A percentile compares a stretch with the other conserved stretches of the same genome.
Evolutionary conservation across 2,888 invertebrate species (phyloP).

Genomic region (Lathronympha strigana): DNA sequence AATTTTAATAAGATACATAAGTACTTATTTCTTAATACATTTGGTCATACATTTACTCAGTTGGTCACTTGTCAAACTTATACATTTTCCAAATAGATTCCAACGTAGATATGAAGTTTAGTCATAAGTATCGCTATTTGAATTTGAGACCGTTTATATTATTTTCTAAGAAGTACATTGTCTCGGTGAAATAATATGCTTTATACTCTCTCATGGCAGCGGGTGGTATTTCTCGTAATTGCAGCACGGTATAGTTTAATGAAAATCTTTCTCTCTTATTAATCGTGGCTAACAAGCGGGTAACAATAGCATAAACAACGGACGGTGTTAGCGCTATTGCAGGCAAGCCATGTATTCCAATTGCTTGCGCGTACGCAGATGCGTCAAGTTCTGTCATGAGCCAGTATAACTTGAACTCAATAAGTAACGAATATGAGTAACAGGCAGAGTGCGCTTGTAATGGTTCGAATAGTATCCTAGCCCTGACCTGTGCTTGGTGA

Average conservation of each 20-base stretch:
- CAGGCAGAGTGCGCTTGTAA: background rate
- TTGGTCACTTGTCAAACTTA: too few relatives aligned
- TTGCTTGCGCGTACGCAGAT: background rate
- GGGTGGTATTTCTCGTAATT: background rate
- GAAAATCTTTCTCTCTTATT: constrained; percentile 22
- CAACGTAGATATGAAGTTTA: too few relatives aligned
- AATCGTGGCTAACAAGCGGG: constrained; percentile 20
- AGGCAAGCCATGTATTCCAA: background rate
- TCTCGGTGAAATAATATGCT: background rate
- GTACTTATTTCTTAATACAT: too few relatives aligned
- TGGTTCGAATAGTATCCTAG: too few relatives aligned
- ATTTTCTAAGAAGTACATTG: too few relatives aligned
- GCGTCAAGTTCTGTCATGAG: background rate
- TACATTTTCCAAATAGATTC: too few relatives aligned
- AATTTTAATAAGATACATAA: too few relatives aligned
- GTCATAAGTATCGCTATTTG: too few relatives aligned
- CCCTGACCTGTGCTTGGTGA: background rate
- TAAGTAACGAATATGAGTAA: background rate
- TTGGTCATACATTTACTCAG: too few relatives aligned
- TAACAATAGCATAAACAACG: constrained; percentile 44
- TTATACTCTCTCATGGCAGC: background rate
- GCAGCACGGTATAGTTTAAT: constrained; percentile 4
- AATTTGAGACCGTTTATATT: too few relatives aligned
- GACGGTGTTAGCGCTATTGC: constrained; percentile 53
- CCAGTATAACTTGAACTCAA: background rate